These are phyloP conservation scores for Dryas iulia DNA, from an alignment of 1,140 invertebrate genomes.

Conservation along the genomic window DNA sequence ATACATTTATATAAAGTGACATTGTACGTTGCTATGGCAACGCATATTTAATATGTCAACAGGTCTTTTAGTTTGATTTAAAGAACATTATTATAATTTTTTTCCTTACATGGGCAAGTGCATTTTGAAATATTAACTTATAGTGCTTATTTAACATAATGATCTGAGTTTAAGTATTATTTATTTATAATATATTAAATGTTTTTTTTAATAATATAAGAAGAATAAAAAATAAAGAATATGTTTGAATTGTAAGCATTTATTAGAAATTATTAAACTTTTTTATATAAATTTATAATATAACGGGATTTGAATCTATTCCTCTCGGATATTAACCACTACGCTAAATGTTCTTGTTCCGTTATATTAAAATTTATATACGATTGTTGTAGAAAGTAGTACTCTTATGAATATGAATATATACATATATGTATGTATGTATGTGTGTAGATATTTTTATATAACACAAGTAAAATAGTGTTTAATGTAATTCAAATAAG, in stretches of 20 bases:
- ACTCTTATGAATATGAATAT: not conserved
- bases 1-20: too few relatives aligned
- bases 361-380: not conserved
- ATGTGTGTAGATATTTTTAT: not conserved
- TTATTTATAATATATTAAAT: not conserved
- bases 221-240: not conserved
- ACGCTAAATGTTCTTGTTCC: not conserved
- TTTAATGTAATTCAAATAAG: conserved; percentile 27
- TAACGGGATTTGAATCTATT: not conserved
- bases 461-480: conserved; percentile 21
- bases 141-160: too few relatives aligned
- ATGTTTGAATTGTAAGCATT: not conserved
- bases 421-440: too few relatives aligned
- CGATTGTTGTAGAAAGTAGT: not conserved
- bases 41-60: too few relatives aligned
- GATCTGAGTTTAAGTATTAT: not conserved
- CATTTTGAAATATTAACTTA: too few relatives aligned
- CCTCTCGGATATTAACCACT: not conserved
- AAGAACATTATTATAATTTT: too few relatives aligned
- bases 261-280: too few relatives aligned
- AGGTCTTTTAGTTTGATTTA: too few relatives aligned
- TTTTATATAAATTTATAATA: not conserved
- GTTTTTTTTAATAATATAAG: not conserved
- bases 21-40: too few relatives aligned
- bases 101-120: too few relatives aligned